Conservation (phyloP, 2,888 invertebrate species). For the Boloria selene region DNA sequence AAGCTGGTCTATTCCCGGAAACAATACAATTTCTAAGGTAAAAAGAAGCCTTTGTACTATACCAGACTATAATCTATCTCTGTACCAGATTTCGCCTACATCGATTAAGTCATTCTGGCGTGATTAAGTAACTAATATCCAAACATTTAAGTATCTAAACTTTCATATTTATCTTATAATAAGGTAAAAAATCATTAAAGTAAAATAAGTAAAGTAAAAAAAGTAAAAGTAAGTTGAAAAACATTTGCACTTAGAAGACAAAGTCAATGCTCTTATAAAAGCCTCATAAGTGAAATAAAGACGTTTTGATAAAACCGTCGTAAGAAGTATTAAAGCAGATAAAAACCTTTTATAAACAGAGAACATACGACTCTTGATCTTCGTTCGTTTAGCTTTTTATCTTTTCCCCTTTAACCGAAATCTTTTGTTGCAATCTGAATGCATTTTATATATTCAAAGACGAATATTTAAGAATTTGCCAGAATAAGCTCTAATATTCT, state of each 20-base stretch:
- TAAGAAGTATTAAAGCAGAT: slow-evolving; percentile 12
- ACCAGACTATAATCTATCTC: too few relatives aligned
- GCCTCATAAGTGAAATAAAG: not conserved
- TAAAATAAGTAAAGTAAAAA: too few relatives aligned
- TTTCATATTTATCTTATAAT: too few relatives aligned
- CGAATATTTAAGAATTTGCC: not conserved
- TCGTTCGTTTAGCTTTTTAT: slow-evolving; percentile 19
- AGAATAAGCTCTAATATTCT: not conserved
- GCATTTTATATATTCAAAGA: slow-evolving; percentile 25
- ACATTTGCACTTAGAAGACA: not conserved
- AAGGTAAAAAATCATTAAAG: too few relatives aligned
- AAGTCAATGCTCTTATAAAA: slow-evolving; percentile 1
- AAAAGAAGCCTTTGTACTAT: too few relatives aligned
- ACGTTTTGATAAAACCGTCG: slow-evolving; percentile 12
- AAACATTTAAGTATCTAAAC: too few relatives aligned
- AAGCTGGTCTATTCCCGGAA: too few relatives aligned
- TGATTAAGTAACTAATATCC: too few relatives aligned
- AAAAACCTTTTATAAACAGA: slow-evolving; percentile 23
- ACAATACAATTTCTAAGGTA: too few relatives aligned
- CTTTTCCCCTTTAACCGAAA: slow-evolving; percentile 22
- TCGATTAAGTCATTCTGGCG: too few relatives aligned
- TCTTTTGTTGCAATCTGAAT: slow-evolving; percentile 29
- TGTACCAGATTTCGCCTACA: too few relatives aligned
- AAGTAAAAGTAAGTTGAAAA: too few relatives aligned
- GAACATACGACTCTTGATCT: slow-evolving; percentile 13